Base-by-base conservation (phyloP, 2,113 vertebrate species). In the Phylloscopus trochiloides region DNA sequence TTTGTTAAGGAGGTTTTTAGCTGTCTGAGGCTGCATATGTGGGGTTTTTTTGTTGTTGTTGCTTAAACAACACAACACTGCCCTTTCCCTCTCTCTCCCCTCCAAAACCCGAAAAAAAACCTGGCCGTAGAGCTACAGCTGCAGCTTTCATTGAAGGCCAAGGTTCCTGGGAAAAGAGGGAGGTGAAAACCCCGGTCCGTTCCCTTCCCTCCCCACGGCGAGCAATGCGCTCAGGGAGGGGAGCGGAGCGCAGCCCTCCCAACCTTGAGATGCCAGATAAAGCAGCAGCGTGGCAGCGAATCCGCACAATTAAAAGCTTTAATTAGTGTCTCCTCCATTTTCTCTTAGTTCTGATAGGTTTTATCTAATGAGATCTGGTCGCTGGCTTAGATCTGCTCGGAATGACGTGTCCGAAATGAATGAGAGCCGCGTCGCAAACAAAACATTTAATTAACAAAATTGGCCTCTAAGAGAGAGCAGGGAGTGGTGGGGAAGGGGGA, bases 381-480 rank as follows among this genome's bases (percentile, higher is more conserved):
- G 98, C 99, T 99, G 99, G 99, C 99, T 99, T 99, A 98, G 98
- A 99, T 99, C 98, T 98, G 98, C 99, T 98, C 98, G 96, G 98
- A 99, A 98, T 99, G 99, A 99, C 99, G 99, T 99, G 99, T 99
- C 99, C 98, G 98, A 99, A 99, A 99, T 99, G 99, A 99, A 99
- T 99, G 99, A 99, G 99, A 99, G 98, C 99, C 98, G 98, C 99
- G 99, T 99, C 96, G 99, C 99, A 99, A 99, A 99, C 99, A 99
- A 99, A 99, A 99, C 99, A 99, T 99, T 99, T 99, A 99, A 99
- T 99, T 99, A 99, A 99, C 99, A 99, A 99, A 99, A 99, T 99
- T 99, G 99, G 99, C 99, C 99, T 99, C 99, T 98, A 98, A 99
- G 98, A 98, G 98, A 65, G 97, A 96, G 95, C 94, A 94, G 95